Base-by-base conservation (phyloP, 2,797 vertebrate species). In the Gallirallus australis region DNA sequence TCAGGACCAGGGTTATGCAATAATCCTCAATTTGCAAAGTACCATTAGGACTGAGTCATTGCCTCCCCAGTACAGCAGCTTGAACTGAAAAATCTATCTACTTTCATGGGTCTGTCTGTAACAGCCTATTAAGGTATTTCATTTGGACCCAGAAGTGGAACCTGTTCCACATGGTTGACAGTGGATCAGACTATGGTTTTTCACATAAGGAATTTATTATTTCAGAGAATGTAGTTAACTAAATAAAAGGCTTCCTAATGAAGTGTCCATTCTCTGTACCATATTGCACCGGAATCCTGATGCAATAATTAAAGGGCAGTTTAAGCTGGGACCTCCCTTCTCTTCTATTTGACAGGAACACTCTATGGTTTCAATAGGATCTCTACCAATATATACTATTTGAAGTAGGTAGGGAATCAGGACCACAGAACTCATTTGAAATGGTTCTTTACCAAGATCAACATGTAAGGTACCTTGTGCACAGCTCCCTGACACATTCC, bases 151-250 rank as follows among this genome's bases (percentile, higher is more conserved):
- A 73, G 59, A 82, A 73, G 9, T 12, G 15, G 19, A 93, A 88
- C 73, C 39, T 92, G 47, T 53, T 95, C 25, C 20, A 86, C 24
- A 6, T 60, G 54, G 48, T 82, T 92, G 83, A 93, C 59, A 35
- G 47, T 70, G 42, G 71, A 82, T 90, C 80, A 90, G 25, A 19
- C 21, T n/a, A 13, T 35, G 15, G 18, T 52, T 94, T 93, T 81
- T 72, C 57, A 72, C 82, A 83, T 78, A 25, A 73, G 63, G 77
- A 86, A 66, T 63, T 83, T 65, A 69, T 91, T 95, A 76, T 93
- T 91, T 95, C 35, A 72, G 47, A 93, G 54, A 45, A 50, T 9
- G 24, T 9, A 82, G 84, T 93, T 90, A 94, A 27, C 20, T 59
- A 93, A 31, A 84, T 86, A 72, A 84, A 70, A 12, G 15, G 25